These are phyloP conservation scores for Aphelocoma californica DNA, from an alignment of 2,797 vertebrate species.

Conservation along the genomic window DNA sequence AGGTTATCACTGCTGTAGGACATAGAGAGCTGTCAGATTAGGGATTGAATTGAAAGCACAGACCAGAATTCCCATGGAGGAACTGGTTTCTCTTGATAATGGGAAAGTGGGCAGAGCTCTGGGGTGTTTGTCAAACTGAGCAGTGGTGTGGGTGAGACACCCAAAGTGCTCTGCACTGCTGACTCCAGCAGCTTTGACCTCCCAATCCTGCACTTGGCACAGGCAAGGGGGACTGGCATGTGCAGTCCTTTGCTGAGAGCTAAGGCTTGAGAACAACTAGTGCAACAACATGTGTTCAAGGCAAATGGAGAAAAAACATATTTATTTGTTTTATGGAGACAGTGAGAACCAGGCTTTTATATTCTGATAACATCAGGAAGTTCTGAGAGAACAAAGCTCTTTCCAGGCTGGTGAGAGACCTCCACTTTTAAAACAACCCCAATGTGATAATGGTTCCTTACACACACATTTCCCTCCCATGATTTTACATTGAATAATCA, in stretches of 20 bases:
- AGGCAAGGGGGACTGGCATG: not conserved
- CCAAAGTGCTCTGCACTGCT: not conserved
- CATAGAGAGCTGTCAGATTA: not conserved
- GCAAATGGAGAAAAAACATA: not conserved
- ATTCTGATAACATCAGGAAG: not conserved
- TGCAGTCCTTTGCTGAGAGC: not conserved
- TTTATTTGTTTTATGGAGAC: not conserved
- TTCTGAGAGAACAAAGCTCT: not conserved
- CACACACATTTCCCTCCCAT: not conserved
- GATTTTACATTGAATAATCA: not conserved
- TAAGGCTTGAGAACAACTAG: not conserved
- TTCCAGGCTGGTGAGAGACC: not conserved
- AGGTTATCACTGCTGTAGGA: not conserved
- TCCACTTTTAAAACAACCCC: not conserved
- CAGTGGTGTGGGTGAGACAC: not conserved
- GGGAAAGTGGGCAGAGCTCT: not conserved
- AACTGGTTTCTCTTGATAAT: not conserved
- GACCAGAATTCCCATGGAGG: not conserved
- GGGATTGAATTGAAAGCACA: not conserved
- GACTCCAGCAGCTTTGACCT: not conserved
- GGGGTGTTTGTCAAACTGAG: not conserved
- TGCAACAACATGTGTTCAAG: not conserved
- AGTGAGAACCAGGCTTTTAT: not conserved
- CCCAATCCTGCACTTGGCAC: accelerated
- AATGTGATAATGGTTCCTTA: not conserved